These are phyloP conservation scores for Idaea straminata DNA, from an alignment of 2,888 invertebrate genomes.

Conservation along the genomic window DNA sequence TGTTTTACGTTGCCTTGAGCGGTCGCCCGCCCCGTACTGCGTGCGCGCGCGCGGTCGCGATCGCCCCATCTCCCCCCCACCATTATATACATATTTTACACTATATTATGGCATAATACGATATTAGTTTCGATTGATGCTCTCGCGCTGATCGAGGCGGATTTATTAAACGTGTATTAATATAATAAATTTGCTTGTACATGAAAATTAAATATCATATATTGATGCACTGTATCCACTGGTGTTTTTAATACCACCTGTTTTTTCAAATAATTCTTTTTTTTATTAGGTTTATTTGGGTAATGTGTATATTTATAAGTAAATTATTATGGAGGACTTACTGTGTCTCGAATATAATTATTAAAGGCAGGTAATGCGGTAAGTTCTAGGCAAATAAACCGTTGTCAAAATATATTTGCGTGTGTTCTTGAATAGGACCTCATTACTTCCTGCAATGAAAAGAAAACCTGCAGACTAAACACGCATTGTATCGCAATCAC, in stretches of 20 bases:
- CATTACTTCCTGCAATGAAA: slow-evolving; percentile 3
- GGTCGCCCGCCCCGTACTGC: slow-evolving; percentile 34
- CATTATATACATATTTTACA: slow-evolving; percentile 68
- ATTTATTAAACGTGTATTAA: slow-evolving; percentile 76
- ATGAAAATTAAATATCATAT: slow-evolving; percentile 88
- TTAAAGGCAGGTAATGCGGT: slow-evolving; percentile 68
- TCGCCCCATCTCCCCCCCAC: slow-evolving; percentile 50
- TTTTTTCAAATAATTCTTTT: slow-evolving; percentile 50
- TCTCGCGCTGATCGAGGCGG: slow-evolving; percentile 56
- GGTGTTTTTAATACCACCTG: slow-evolving; percentile 78
- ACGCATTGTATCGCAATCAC: not conserved
- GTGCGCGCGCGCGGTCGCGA: too few relatives aligned
- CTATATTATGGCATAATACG: slow-evolving; percentile 79
- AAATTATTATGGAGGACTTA: slow-evolving; percentile 74
- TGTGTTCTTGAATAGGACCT: slow-evolving; percentile 67
- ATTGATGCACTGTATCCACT: slow-evolving; percentile 85
- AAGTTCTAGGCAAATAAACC: slow-evolving; percentile 77
- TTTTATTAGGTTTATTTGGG: slow-evolving; percentile 75
- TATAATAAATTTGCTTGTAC: slow-evolving; percentile 87
- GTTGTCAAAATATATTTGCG: slow-evolving; percentile 63
- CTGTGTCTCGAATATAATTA: slow-evolving; percentile 75
- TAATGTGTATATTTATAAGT: slow-evolving; percentile 78
- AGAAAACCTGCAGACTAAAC: not conserved
- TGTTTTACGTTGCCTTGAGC: slow-evolving; percentile 61
- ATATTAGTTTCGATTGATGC: slow-evolving; percentile 63